phyloP scores from a whole-genome alignment of 35 echinoderm and acorn worm species.

The Patiria miniata region DNA sequence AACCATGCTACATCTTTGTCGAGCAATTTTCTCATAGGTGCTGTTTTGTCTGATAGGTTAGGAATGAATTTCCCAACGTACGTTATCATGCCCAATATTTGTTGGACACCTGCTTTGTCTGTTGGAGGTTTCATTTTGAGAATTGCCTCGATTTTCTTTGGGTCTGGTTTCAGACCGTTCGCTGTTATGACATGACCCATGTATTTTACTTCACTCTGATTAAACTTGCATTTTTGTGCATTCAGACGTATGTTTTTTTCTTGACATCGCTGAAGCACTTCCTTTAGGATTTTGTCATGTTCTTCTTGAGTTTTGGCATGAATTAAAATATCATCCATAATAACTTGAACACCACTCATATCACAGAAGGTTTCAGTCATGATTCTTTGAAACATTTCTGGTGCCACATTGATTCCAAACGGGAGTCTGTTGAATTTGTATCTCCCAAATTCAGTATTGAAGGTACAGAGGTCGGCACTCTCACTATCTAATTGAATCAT shows the following conservation, averaged over 20 bases:
- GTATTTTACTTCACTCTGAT: conserved; percentile 44
- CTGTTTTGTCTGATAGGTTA: conserved; percentile 35
- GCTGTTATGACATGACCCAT: conserved; percentile 63
- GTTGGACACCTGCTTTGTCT: conserved; percentile 28
- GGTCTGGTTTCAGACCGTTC: conserved; percentile 48
- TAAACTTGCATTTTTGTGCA: conserved; percentile 49
- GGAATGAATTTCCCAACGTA: conserved; percentile 51
- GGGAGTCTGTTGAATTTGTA: conserved; percentile 51
- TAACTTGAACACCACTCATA: conserved; percentile 52
- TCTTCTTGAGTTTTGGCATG: conserved; percentile 24
- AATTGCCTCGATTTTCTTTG: conserved; percentile 45
- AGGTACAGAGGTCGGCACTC: conserved; percentile 53
- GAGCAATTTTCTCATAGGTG: conserved; percentile 50
- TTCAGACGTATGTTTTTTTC: conserved; percentile 48
- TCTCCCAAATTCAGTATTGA: conserved; percentile 52
- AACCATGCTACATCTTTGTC: neutral
- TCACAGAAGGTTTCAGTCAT: conserved; percentile 64
- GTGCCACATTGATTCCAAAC: conserved; percentile 50
- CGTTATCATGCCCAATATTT: conserved; percentile 37
- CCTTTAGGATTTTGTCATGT: conserved; percentile 50
- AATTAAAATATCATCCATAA: conserved; percentile 66
- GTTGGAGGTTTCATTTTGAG: neutral
- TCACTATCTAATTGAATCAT: conserved; percentile 12
- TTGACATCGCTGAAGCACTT: conserved; percentile 22
- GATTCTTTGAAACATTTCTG: conserved; percentile 65